These are phyloP conservation scores for Holothuria leucospilota DNA, from an alignment of 53 echinoderm and acorn worm species.

Conservation along the genomic window DNA sequence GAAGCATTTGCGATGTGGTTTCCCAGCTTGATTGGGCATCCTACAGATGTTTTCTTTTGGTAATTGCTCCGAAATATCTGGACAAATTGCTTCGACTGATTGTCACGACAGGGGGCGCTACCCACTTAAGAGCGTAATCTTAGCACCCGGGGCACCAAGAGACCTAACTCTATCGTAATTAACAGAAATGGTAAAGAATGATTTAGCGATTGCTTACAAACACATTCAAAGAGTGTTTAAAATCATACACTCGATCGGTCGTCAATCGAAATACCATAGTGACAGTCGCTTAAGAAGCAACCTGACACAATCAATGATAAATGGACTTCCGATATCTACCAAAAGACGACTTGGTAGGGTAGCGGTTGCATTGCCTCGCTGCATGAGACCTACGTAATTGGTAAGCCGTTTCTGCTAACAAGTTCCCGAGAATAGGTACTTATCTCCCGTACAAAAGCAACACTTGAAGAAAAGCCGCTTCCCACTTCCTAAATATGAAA, in stretches of 20 bases:
- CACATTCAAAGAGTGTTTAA: constrained; percentile 1
- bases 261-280: constrained; percentile 13
- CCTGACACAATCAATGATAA: too few species aligned
- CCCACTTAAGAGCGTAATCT: constrained; percentile 32
- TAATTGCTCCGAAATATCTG: constrained; percentile 36
- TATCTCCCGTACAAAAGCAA: too few species aligned
- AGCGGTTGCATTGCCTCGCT: not conserved
- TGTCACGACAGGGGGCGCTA: constrained; percentile 43
- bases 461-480: too few species aligned
- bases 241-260: constrained; percentile 5
- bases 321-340: too few species aligned
- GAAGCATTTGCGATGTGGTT: constrained; percentile 3
- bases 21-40: constrained; percentile 12
- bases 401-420: not conserved
- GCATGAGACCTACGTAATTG: not conserved
- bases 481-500: too few species aligned
- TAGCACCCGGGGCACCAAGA: constrained; percentile 34
- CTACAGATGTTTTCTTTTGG: constrained; percentile 41
- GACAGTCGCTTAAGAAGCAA: constrained; percentile 27
- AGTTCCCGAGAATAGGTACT: not conserved
- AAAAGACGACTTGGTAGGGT: not conserved
- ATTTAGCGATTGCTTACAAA: not conserved
- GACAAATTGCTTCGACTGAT: constrained; percentile 42
- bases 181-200: not conserved
- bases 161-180: constrained; percentile 23